phyloP scores from a whole-genome alignment of 30 jellyfish, hydroid and myxozoan species.

The Aurelia sp. region DNA sequence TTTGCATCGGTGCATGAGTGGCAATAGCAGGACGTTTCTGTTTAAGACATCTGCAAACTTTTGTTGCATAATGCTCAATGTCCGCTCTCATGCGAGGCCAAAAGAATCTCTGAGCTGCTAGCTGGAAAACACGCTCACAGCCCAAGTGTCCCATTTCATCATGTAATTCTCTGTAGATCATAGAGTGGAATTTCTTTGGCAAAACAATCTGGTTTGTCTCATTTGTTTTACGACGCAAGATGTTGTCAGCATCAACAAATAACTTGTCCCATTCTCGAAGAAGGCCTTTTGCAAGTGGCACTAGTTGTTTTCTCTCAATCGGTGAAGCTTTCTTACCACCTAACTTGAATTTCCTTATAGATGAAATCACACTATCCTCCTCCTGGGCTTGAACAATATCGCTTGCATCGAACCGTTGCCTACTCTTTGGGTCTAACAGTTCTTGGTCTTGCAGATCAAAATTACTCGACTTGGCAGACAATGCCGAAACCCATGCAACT shows the following conservation, averaged over 20 bases:
- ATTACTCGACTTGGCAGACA: not conserved
- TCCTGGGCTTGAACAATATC: not conserved
- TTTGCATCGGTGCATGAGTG: constrained; percentile 26
- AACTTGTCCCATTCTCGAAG: too few species aligned
- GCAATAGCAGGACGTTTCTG: constrained; percentile 16
- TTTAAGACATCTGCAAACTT: constrained; percentile 29
- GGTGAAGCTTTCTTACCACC: constrained; percentile 23
- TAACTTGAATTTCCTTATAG: constrained; percentile 1
- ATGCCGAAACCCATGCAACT: not conserved
- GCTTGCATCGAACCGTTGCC: not conserved
- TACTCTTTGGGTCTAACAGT: not conserved
- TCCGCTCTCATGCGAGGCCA: constrained; percentile 44
- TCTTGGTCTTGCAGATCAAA: not conserved
- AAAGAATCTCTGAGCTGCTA: not conserved
- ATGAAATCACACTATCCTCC: constrained; percentile 8
- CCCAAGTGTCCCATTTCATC: constrained; percentile 11
- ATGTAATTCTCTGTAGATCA: not conserved
- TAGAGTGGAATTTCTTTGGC: not conserved
- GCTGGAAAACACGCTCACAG: not conserved
- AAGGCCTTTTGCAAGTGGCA: constrained; percentile 4
- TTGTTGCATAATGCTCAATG: constrained; percentile 23
- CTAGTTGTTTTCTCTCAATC: constrained; percentile 7
- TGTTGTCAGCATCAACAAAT: too few species aligned
- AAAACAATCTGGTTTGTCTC: not conserved
- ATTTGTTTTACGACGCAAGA: too few species aligned